Conservation (phyloP, 2,113 vertebrate species). For the Aramus guarauna region DNA sequence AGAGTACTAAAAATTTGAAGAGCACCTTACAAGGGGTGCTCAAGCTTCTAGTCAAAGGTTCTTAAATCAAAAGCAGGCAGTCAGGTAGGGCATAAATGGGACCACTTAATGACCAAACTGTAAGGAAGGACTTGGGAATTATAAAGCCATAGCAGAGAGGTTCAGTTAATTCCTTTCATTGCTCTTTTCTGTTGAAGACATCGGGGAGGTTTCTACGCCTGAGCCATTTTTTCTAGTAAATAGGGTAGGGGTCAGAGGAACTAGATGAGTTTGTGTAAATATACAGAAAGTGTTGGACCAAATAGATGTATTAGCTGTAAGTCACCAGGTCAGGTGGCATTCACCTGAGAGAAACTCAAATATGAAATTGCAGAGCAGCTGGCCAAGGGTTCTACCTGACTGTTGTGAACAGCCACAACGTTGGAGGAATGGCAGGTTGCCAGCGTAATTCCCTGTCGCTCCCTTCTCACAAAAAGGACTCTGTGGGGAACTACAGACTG, state of each 20-base stretch:
- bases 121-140: neutral
- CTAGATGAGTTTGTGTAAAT: neutral
- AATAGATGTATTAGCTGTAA: neutral
- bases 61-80: constrained; percentile 25
- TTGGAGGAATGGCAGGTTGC: neutral
- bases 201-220: neutral
- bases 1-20: neutral
- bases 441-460: neutral
- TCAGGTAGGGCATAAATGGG: neutral
- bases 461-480: neutral
- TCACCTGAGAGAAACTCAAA: neutral
- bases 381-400: neutral
- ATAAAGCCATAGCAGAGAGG: neutral
- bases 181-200: neutral
- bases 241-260: neutral
- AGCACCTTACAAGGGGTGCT: neutral
- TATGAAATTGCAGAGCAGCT: neutral
- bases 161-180: neutral
- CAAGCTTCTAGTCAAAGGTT: neutral
- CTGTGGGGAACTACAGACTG: neutral
- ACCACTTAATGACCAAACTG: constrained; percentile 15
- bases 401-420: rapidly evolving
- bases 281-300: neutral
- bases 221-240: neutral
- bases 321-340: neutral